phyloP scores from a whole-genome alignment of 2,888 invertebrate species.

The Halictus quadricinctus region DNA sequence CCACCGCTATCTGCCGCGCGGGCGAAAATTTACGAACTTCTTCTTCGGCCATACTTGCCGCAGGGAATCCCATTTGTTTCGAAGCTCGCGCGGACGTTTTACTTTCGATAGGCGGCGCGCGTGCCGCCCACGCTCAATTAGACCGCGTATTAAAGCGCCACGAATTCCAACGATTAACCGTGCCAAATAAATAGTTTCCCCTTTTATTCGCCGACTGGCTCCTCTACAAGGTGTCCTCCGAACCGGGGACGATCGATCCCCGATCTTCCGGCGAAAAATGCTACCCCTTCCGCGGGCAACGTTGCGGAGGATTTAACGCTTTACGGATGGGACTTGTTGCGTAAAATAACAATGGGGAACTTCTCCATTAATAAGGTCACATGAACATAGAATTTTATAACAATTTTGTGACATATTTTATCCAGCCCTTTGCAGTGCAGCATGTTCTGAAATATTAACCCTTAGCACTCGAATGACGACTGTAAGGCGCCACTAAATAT shows the following conservation, averaged over 20 bases:
- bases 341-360: no score
- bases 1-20: constrained; percentile 34
- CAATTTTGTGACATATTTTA: no score
- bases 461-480: no score
- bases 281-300: no score
- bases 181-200: constrained; percentile 43
- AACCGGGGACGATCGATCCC: background rate
- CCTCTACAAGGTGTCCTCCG: background rate
- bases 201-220: constrained; percentile 16
- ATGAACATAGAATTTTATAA: no score
- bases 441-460: no score
- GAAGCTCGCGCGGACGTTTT: constrained; percentile 51
- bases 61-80: constrained; percentile 61
- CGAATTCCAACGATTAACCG: constrained; percentile 55
- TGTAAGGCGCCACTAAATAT: no score
- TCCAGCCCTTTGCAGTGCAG: no score
- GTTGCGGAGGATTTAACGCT: background rate
- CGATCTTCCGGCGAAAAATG: background rate
- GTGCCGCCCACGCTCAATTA: constrained; percentile 59
- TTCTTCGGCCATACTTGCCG: constrained; percentile 58
- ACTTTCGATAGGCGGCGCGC: constrained; percentile 37
- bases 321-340: background rate
- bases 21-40: constrained; percentile 60
- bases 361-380: no score
- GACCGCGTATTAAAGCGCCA: constrained; percentile 51